phyloP scores from a whole-genome alignment of 2,888 invertebrate species.

The Trissolcus japonicus region DNA sequence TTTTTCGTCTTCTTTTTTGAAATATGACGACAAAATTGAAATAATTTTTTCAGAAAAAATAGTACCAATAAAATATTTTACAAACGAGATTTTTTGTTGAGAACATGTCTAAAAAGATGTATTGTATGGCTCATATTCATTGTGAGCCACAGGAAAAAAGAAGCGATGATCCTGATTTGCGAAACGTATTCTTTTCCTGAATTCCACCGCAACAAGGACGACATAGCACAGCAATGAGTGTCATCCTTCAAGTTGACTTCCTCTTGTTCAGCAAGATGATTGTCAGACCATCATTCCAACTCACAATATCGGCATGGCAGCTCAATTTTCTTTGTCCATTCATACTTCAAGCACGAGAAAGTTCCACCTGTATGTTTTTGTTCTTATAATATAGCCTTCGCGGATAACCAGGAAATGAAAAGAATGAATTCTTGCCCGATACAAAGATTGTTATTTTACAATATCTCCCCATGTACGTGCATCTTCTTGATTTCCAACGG shows the following conservation, averaged over 20 bases:
- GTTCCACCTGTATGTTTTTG: conserved; percentile 33
- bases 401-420: conserved; percentile 21
- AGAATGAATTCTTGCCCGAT: conserved; percentile 22
- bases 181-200: conserved; percentile 64
- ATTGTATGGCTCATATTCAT: conserved; percentile 16
- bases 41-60: too few relatives aligned
- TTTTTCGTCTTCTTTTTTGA: too few relatives aligned
- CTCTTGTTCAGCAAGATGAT: conserved; percentile 41
- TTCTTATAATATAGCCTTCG: conserved; percentile 24
- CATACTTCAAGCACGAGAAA: conserved; percentile 46
- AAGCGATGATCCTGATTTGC: conserved; percentile 42
- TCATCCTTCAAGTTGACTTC: conserved; percentile 64
- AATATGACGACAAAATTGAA: too few relatives aligned
- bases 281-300: conserved; percentile 32
- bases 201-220: conserved; percentile 69
- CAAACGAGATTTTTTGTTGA: not conserved
- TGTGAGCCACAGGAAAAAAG: conserved; percentile 17
- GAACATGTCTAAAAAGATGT: too few relatives aligned
- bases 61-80: too few relatives aligned
- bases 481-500: too few relatives aligned
- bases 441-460: too few relatives aligned
- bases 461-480: not conserved
- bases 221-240: conserved; percentile 58
- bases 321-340: conserved; percentile 62
- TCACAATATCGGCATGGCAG: conserved; percentile 62